These are phyloP conservation scores for Sphyrna mokarran DNA, from an alignment of 2,113 vertebrate species.

Conservation along the genomic window DNA sequence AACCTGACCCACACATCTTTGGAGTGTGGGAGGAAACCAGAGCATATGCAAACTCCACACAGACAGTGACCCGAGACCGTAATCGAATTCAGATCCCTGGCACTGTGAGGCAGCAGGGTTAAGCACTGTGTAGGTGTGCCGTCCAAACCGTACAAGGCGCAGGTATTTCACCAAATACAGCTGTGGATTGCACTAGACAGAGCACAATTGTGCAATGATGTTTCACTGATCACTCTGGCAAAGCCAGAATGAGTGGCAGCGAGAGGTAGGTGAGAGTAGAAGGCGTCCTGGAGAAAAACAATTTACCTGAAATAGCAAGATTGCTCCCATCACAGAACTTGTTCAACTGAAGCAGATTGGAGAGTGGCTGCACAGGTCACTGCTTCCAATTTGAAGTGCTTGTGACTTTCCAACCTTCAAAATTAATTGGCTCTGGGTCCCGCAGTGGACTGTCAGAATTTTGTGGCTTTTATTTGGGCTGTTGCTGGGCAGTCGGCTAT, in stretches of 20 bases:
- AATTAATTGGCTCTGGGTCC: not conserved
- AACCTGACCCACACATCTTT: too few species aligned
- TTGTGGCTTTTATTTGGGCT: not conserved
- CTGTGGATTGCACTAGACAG: not conserved
- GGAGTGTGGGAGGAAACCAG: too few species aligned
- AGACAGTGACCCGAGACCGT: too few species aligned
- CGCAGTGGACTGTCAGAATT: not conserved
- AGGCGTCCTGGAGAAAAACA: not conserved
- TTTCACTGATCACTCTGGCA: not conserved
- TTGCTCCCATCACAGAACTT: not conserved
- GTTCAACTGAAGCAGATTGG: not conserved
- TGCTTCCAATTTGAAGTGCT: not conserved
- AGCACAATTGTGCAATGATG: conserved; percentile 5
- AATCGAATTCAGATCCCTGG: too few species aligned
- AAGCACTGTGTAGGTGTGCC: too few species aligned
- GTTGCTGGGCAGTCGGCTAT: not conserved
- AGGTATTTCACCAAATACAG: not conserved
- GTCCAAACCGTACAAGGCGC: not conserved
- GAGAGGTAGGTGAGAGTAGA: not conserved
- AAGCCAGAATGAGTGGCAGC: not conserved
- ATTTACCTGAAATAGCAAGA: not conserved
- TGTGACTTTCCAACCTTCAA: not conserved
- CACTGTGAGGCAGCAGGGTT: too few species aligned
- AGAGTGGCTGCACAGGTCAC: not conserved
- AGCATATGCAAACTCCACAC: too few species aligned